Evolutionary conservation across 2,113 vertebrate species (phyloP).

Genomic region (Oreochromis tanganicae): DNA sequence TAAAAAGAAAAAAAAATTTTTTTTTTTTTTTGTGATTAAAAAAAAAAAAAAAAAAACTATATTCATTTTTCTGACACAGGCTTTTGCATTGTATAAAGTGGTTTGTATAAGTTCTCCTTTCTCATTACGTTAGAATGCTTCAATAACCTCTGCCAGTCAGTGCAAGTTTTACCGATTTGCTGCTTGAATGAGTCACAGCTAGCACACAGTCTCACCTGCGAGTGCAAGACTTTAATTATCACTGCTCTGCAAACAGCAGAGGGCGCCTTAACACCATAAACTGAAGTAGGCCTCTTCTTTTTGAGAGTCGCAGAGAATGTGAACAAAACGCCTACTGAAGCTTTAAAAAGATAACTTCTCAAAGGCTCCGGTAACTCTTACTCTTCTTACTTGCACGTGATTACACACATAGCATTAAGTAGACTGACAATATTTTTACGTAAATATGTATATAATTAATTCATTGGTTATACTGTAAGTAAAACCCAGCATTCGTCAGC

Average conservation of each 20-base stretch:
- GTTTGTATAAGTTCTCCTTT: not conserved
- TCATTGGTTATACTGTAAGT: not conserved
- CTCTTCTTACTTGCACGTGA: not conserved
- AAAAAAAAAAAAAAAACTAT: not conserved
- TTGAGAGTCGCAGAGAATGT: not conserved
- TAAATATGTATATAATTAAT: not conserved
- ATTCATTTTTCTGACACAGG: not conserved
- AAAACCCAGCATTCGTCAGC: not conserved
- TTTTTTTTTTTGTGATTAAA: too few relatives aligned
- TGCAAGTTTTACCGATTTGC: not conserved
- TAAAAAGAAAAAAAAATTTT: too few relatives aligned
- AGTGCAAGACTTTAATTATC: not conserved
- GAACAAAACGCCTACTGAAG: not conserved
- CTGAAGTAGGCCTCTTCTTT: not conserved
- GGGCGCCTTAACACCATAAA: slow-evolving; percentile 30
- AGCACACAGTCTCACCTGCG: not conserved
- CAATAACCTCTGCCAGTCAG: not conserved
- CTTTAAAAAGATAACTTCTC: not conserved
- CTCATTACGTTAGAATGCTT: not conserved
- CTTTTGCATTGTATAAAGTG: not conserved
- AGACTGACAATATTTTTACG: not conserved
- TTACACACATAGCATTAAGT: not conserved
- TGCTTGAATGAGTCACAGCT: not conserved
- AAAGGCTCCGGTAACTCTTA: not conserved
- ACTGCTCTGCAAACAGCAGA: slow-evolving; percentile 1